These are phyloP conservation scores for Amniataba percoides DNA, from an alignment of 2,797 vertebrate genomes.

Conservation along the genomic window DNA sequence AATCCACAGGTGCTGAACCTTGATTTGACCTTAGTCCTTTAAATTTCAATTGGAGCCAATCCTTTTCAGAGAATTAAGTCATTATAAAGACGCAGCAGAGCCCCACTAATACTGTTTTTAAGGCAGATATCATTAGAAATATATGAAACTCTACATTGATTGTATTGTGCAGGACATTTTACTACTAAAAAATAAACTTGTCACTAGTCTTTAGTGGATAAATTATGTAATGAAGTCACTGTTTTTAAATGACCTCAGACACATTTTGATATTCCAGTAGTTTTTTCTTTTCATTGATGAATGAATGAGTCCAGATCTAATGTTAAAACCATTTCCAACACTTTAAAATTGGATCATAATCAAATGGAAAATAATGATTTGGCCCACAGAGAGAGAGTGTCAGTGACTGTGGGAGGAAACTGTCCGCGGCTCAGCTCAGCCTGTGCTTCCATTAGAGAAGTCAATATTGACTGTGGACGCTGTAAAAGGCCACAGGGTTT, in stretches of 20 bases:
- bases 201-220: not conserved
- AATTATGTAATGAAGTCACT: not conserved
- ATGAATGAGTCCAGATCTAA: not conserved
- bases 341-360: not conserved
- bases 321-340: not conserved
- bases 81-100: not conserved
- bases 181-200: not conserved
- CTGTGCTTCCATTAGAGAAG: constrained; percentile 41
- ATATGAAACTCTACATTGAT: not conserved
- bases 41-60: not conserved
- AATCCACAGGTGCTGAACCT: not conserved
- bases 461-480: constrained; percentile 57
- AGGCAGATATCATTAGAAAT: not conserved
- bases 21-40: not conserved
- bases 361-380: not conserved
- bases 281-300: too few relatives aligned
- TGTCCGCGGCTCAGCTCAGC: constrained; percentile 27
- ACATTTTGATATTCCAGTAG: too few relatives aligned
- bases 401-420: constrained; percentile 9
- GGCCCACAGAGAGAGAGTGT: not conserved
- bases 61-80: not conserved
- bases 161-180: not conserved
- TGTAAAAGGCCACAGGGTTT: constrained; percentile 23
- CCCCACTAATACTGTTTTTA: too few relatives aligned
- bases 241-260: too few relatives aligned